Evolutionary conservation across 2,113 vertebrate genomes (phyloP).

Genomic region (Oncorhynchus nerka): DNA sequence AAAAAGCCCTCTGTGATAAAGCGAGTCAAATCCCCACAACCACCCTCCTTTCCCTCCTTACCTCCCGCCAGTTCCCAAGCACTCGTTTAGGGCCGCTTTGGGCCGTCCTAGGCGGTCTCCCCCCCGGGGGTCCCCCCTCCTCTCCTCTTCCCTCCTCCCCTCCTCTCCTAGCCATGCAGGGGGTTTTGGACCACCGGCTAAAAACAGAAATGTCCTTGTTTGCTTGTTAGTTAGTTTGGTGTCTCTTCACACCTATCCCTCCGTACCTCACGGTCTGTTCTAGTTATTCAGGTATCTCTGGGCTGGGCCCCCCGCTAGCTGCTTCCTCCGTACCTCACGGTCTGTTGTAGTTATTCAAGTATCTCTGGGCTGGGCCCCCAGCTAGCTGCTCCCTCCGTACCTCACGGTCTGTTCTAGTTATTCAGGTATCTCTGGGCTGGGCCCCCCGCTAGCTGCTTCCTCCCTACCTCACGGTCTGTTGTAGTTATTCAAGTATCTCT

Average conservation of each 20-base stretch:
- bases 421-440: too few species aligned
- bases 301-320: too few species aligned
- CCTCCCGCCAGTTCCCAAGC: not conserved
- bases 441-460: not conserved
- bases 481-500: too few species aligned
- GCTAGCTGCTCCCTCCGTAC: too few species aligned
- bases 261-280: too few species aligned
- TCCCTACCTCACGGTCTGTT: too few species aligned
- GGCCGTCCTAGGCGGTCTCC: not conserved
- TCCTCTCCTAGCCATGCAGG: conserved; percentile 12
- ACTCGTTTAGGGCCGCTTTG: not conserved
- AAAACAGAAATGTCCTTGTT: conserved; percentile 33
- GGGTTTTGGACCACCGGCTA: conserved; percentile 28
- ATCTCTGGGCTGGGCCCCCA: too few species aligned
- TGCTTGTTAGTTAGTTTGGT: not conserved
- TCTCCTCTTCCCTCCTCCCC: not conserved
- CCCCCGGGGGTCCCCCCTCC: not conserved
- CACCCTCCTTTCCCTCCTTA: not conserved
- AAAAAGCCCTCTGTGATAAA: conserved; percentile 35
- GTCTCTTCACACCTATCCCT: not conserved
- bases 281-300: too few species aligned
- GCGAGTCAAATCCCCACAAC: conserved; percentile 16
- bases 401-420: too few species aligned
- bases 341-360: too few species aligned
- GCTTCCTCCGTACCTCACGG: too few species aligned